These are phyloP conservation scores for Trichomycterus rosablanca DNA, from an alignment of 2,113 vertebrate species.

Conservation along the genomic window DNA sequence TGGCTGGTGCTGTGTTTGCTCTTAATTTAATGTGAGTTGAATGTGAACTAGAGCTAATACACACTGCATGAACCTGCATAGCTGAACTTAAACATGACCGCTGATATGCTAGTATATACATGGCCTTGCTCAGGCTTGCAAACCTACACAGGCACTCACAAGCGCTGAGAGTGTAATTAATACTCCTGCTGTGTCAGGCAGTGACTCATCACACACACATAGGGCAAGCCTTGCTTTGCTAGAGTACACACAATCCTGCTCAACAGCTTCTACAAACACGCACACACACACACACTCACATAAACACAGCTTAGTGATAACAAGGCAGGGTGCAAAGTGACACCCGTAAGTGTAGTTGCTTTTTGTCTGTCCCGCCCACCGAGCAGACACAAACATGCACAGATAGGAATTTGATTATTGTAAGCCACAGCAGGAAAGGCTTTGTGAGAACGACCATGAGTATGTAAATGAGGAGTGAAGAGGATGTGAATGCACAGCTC, in stretches of 20 bases:
- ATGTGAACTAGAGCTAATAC: not conserved
- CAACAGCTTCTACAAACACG: slow-evolving; percentile 29
- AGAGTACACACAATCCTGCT: slow-evolving; percentile 43
- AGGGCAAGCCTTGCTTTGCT: slow-evolving; percentile 37
- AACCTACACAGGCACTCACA: slow-evolving; percentile 15
- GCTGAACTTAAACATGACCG: slow-evolving; percentile 37
- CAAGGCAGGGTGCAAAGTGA: slow-evolving; percentile 9
- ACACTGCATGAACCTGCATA: not conserved
- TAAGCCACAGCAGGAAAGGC: slow-evolving; percentile 26
- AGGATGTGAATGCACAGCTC: slow-evolving; percentile 22
- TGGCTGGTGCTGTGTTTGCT: slow-evolving; percentile 2
- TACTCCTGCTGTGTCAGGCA: slow-evolving; percentile 45
- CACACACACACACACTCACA: slow-evolving; percentile 26
- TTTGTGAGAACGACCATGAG: slow-evolving; percentile 22
- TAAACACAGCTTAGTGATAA: slow-evolving; percentile 18
- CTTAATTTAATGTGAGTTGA: no score
- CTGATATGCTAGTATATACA: slow-evolving; percentile 19
- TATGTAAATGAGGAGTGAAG: slow-evolving; percentile 39
- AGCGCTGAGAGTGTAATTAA: slow-evolving; percentile 42
- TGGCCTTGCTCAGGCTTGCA: slow-evolving; percentile 2
- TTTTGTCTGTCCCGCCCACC: slow-evolving; percentile 16
- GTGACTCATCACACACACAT: slow-evolving; percentile 50
- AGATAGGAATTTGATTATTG: slow-evolving; percentile 7
- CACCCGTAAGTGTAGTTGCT: slow-evolving; percentile 1
- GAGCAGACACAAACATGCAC: slow-evolving; percentile 13